Evolutionary conservation across 2,113 vertebrate species (phyloP).

Genomic region (Heloderma charlesbogerti): DNA sequence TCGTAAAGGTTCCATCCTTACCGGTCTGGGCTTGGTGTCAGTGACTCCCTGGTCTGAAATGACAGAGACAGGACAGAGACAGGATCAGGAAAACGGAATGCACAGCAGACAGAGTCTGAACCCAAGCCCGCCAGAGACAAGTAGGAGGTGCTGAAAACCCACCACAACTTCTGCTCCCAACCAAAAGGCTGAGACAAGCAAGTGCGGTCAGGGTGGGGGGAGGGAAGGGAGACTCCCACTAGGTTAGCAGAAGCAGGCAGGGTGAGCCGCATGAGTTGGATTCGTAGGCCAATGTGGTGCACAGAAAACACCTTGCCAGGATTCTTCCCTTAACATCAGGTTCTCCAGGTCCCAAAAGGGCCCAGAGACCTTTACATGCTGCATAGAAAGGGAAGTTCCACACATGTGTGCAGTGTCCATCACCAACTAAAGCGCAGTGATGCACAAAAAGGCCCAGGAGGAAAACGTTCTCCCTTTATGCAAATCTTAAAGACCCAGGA

Average conservation of each 20-base stretch:
- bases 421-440: not conserved
- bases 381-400: not conserved
- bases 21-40: slow-evolving; percentile 27
- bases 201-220: not conserved
- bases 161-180: not conserved
- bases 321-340: not conserved
- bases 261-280: not conserved
- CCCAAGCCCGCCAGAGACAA: not conserved
- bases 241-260: not conserved
- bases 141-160: not conserved
- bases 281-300: not conserved
- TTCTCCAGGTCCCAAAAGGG: not conserved
- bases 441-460: not conserved
- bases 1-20: slow-evolving; percentile 7
- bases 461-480: not conserved
- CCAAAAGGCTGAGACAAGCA: not conserved
- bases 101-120: not conserved
- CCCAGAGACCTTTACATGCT: not conserved
- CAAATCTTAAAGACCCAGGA: not conserved
- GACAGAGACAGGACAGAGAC: slow-evolving; percentile 31
- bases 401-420: not conserved
- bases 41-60: slow-evolving; percentile 39
- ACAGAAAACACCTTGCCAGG: not conserved
- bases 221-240: not conserved
- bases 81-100: slow-evolving; percentile 16